phyloP scores from a whole-genome alignment of 2,888 invertebrate genomes.

The Drosophila imparisetae region DNA sequence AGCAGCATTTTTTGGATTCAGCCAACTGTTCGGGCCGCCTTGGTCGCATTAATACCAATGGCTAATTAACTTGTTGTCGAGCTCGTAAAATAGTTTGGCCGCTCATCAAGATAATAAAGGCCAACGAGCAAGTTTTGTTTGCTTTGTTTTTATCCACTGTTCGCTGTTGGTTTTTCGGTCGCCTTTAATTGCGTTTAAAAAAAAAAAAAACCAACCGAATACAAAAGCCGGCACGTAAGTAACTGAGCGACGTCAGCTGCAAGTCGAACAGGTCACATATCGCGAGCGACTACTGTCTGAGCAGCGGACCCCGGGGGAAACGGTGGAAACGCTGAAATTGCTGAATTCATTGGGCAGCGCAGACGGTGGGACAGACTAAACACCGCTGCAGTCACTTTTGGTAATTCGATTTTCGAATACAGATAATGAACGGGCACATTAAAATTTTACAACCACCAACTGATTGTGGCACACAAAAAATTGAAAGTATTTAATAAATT shows the following conservation, averaged over 20 bases:
- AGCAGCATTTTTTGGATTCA: constrained; percentile 63
- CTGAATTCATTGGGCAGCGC: constrained; percentile 4
- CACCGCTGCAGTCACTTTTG: constrained; percentile 67
- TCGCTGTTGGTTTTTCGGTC: constrained; percentile 32
- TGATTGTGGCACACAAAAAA: constrained; percentile 36
- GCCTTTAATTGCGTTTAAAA: constrained; percentile 55
- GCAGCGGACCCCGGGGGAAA: background rate
- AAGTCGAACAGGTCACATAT: constrained; percentile 45
- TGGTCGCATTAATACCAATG: constrained; percentile 68
- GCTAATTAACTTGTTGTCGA: constrained; percentile 80
- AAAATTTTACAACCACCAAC: constrained; percentile 74
- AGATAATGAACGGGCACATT: constrained; percentile 77
- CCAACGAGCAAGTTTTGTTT: constrained; percentile 44
- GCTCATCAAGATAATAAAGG: constrained; percentile 74
- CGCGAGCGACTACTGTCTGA: constrained; percentile 26
- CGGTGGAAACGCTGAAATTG: background rate
- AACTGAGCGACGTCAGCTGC: constrained; percentile 57
- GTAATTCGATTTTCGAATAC: constrained; percentile 77
- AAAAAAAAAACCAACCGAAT: background rate
- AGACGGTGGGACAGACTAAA: constrained; percentile 10
- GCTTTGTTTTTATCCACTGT: constrained; percentile 44
- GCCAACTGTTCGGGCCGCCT: constrained; percentile 58
- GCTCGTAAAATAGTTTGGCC: constrained; percentile 78
- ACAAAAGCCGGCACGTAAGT: constrained; percentile 21
- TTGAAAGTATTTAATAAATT: constrained; percentile 76